Evolutionary conservation across 30 jellyfish, hydroid and myxozoan species (phyloP), one percentile per base, ranked within the genome.

Genomic region (Clytia hemisphaerica): DNA sequence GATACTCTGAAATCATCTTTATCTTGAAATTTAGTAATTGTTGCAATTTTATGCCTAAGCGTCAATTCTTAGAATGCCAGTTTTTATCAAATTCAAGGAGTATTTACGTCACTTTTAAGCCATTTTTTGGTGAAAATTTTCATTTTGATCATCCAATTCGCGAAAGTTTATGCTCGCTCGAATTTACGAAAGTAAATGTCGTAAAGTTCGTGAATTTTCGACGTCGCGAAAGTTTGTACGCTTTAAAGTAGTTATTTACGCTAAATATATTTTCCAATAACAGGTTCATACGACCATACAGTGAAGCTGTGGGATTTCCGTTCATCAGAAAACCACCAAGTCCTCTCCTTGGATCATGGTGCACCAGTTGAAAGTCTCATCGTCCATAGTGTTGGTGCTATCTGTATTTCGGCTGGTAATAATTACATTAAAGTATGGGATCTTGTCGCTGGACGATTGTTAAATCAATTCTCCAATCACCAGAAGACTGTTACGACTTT

Each of bases 221-320:
- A n/a, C n/a, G n/a, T n/a, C n/a, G n/a, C n/a, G n/a, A n/a, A n/a
- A n/a, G n/a, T n/a, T n/a, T n/a, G n/a, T n/a, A n/a, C n/a, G n/a
- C 12, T n/a, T 42, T n/a, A 42, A 42, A 42, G 53, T 42, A n/a
- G 15, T 42, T n/a, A 51, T 7, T 21, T 7, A 51, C 12, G 7
- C 27, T 21, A 51, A 12, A 7, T 51, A 22, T 51, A 9, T 32
- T 34, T 46, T 19, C 18, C 31, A 40, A 6, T 22, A n/a, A n/a
- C n/a, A 85, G 98, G 98, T 3, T 82, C 95, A 0, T 89, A 89
- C 45, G 98, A 89, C 49, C 98, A 89, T 72, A 89, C 95, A 4
- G 94, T 89, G 2, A 80, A 80, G 28, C 57, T 89, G 21, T 89
- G 98, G 98, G 98, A 89, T 45, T 21, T 63, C 37, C 71, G 98